Evolutionary conservation across 2,113 vertebrate species (phyloP).

Genomic region (Anthoscopus minutus): DNA sequence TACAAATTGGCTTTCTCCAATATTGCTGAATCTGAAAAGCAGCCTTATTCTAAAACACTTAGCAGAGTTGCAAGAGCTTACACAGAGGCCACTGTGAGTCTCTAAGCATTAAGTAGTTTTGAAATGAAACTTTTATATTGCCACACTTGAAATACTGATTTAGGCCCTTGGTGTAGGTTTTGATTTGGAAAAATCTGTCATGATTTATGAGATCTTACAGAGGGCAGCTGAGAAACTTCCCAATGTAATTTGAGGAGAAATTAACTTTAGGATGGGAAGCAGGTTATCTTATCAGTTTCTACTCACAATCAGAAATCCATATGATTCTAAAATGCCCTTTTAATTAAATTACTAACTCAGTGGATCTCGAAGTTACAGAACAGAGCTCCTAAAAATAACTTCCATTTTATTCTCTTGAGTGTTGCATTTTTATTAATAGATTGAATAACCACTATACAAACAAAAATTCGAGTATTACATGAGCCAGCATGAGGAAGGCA

Average conservation of each 20-base stretch:
- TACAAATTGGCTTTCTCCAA: background rate
- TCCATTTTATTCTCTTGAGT: background rate
- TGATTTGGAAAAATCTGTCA: background rate
- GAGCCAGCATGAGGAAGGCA: fast-evolving
- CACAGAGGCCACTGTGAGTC: background rate
- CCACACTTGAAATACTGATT: background rate
- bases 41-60: background rate
- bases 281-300: background rate
- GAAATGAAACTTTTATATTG: background rate
- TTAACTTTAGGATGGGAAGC: background rate
- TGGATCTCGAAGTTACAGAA: background rate
- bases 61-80: background rate
- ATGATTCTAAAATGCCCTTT: background rate
- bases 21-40: background rate
- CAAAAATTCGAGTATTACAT: background rate
- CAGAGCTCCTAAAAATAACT: background rate
- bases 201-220: background rate
- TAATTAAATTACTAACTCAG: background rate
- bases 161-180: background rate
- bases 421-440: background rate
- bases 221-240: background rate
- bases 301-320: background rate
- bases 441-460: background rate
- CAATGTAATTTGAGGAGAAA: background rate
- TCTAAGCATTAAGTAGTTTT: background rate